These are phyloP conservation scores for Drepanosiphum platanoidis DNA, from an alignment of 2,888 invertebrate genomes.

Conservation along the genomic window DNA sequence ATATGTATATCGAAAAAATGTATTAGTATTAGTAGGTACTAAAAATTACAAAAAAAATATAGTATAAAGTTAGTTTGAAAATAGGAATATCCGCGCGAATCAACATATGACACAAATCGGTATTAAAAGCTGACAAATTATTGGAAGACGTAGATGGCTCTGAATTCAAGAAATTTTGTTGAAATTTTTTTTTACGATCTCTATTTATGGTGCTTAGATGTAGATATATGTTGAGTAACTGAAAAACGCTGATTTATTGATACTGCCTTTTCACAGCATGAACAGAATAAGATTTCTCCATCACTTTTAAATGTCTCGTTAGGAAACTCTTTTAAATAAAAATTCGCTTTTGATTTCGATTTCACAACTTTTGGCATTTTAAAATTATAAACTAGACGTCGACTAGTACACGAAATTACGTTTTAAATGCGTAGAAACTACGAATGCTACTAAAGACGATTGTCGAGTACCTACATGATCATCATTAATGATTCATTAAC, in stretches of 20 bases:
- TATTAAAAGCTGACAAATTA: background rate
- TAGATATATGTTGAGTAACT: slow-evolving; percentile 32
- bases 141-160: background rate
- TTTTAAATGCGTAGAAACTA: too few relatives aligned
- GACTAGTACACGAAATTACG: too few relatives aligned
- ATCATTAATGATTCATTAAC: too few relatives aligned
- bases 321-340: slow-evolving; percentile 22
- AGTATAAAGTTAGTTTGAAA: background rate
- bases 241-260: slow-evolving; percentile 29
- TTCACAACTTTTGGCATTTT: background rate
- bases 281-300: slow-evolving; percentile 10
- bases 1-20: too few relatives aligned
- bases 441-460: too few relatives aligned
- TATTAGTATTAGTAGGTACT: too few relatives aligned
- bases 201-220: slow-evolving; percentile 30
- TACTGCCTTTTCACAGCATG: slow-evolving; percentile 25
- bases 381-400: too few relatives aligned
- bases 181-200: slow-evolving; percentile 12
- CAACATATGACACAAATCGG: background rate
- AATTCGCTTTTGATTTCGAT: slow-evolving; percentile 19
- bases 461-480: too few relatives aligned
- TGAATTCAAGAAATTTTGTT: background rate
- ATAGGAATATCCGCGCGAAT: background rate
- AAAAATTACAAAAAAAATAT: too few relatives aligned
- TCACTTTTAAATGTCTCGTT: slow-evolving; percentile 22